Evolutionary conservation across 2,797 vertebrate genomes (phyloP).

Genomic region (Eptatretus atami): DNA sequence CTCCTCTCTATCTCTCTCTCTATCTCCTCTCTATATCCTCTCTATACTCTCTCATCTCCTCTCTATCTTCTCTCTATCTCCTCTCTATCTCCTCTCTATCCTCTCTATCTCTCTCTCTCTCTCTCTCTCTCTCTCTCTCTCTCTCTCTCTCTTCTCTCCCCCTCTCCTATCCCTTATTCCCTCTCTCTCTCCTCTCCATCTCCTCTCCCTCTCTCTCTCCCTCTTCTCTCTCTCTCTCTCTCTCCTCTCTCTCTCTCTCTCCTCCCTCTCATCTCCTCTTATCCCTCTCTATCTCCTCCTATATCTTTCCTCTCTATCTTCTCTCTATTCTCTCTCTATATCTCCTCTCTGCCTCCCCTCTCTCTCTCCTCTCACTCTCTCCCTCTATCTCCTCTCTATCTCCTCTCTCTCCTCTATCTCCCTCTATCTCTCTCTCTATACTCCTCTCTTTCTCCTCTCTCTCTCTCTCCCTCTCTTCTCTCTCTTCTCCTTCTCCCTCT

Average conservation of each 20-base stretch:
- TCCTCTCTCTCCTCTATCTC: too few relatives aligned
- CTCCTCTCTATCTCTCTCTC: not conserved
- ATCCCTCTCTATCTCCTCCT: too few relatives aligned
- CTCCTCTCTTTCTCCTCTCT: not conserved
- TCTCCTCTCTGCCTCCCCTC: too few relatives aligned
- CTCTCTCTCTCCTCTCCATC: not conserved
- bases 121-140: not conserved
- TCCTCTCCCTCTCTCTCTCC: not conserved
- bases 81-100: not conserved
- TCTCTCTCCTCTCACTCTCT: too few relatives aligned
- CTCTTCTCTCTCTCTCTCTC: not conserved
- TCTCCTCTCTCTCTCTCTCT: too few relatives aligned
- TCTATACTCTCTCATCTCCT: not conserved
- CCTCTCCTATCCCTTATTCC: not conserved
- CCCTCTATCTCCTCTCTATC: too few relatives aligned
- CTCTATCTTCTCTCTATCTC: not conserved
- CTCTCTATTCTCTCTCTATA: too few relatives aligned
- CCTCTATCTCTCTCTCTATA: too few relatives aligned
- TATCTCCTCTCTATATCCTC: not conserved
- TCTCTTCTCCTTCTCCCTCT: not conserved
- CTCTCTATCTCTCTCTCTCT: not conserved
- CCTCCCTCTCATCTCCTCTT: too few relatives aligned
- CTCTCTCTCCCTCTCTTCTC: not conserved
- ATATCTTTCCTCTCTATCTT: too few relatives aligned
- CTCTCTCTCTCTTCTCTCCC: not conserved